Evolutionary conservation across 2,888 invertebrate genomes (phyloP), one percentile per base, ranked within the genome.

Genomic region (Cephus nigrinus): DNA sequence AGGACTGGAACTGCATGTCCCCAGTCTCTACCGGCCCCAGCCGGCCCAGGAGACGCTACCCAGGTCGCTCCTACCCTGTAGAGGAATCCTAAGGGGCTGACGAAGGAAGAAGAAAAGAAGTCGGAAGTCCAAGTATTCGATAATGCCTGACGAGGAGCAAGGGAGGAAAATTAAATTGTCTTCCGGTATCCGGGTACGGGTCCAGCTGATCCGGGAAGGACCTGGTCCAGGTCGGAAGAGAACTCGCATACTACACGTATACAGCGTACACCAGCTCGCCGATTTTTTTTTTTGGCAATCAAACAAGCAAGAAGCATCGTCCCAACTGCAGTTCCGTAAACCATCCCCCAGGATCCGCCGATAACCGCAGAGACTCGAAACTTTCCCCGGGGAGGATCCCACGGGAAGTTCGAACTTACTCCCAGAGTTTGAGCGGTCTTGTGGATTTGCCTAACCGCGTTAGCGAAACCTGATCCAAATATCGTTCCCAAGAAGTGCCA

Each of bases 391-490:
- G 81, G 83, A 84, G 15, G 15, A 40, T 15, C 15, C 40, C 40
- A 40, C 15, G 15, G 40, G 77, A 80, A 55, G 33, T 9, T 33
- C 32, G 35, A 74, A 75, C 82, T 82, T 82, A 81, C 83, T 75
- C 81, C 79, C 72, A 40, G 81, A 84, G 84, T 84, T 84, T 82
- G 75, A 77, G 81, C 81, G 82, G 84, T 84, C 81, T 81, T 82
- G 82, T 80, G 83, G 84, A 86, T 86, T 87, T 86, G 83, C 84
- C 86, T 87, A 87, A 87, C 86, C 85, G 82, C 86, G 84, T 86
- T 86, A 87, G 84, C 85, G 83, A 84, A 82, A 84, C 84, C 78
- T 80, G 84, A 87, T 87, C 86, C 85, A 84, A 86, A 87, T 84
- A 86, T 86, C 85, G 84, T 11, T 32, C 69, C 5, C 76, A 32